Conservation (phyloP, 1,140 invertebrate genomes). For the Drosophila kepulauana region DNA sequence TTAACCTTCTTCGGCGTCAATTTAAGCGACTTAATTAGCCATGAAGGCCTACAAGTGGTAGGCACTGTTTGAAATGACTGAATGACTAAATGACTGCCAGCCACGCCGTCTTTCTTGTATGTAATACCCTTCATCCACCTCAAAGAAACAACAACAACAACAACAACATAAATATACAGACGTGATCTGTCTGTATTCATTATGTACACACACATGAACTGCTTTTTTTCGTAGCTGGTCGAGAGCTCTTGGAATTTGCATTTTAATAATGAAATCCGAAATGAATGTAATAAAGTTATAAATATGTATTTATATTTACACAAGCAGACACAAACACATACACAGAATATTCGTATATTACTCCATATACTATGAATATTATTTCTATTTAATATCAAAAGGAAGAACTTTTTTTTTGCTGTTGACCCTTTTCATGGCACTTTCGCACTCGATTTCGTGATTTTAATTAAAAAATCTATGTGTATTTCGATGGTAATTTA, state of each 20-base stretch:
- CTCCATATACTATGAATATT: neutral
- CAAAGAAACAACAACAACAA: constrained; percentile 2
- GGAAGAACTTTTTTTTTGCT: too few relatives aligned
- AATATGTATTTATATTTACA: constrained; percentile 8
- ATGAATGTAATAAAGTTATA: constrained; percentile 12
- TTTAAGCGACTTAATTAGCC: constrained; percentile 76
- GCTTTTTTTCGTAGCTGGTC: neutral
- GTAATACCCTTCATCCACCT: constrained; percentile 18
- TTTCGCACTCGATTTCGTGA: too few relatives aligned
- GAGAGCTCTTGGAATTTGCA: constrained; percentile 7
- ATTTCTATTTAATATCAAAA: too few relatives aligned
- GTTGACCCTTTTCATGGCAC: too few relatives aligned
- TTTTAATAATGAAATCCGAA: constrained; percentile 27
- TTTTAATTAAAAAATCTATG: too few relatives aligned
- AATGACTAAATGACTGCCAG: constrained; percentile 25
- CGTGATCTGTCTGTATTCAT: constrained; percentile 13
- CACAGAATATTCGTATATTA: neutral
- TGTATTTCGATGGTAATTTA: too few relatives aligned
- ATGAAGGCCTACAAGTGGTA: constrained; percentile 71
- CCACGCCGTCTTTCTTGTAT: constrained; percentile 1
- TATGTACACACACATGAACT: neutral
- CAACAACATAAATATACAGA: neutral
- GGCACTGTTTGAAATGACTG: constrained; percentile 29
- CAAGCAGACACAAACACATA: neutral
- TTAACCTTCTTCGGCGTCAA: constrained; percentile 72